A percentile compares a stretch with the other conserved stretches of the same genome.
phyloP scores from a whole-genome alignment of 2,113 vertebrate species.

The Carollia perspicillata region DNA sequence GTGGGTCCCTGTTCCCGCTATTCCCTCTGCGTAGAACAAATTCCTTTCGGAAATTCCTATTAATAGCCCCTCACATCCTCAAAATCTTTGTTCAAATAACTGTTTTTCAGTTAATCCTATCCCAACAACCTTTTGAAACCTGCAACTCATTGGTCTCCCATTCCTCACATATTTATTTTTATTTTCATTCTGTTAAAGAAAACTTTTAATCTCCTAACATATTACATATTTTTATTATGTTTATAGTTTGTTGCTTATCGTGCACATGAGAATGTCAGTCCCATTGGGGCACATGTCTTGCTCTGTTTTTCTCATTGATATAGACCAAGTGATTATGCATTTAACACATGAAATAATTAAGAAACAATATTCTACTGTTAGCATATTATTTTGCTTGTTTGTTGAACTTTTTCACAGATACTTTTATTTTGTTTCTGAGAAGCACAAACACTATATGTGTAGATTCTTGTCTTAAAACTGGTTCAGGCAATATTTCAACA shows the following conservation, averaged over 20 bases:
- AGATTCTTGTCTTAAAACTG: not conserved
- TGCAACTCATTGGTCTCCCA: not conserved
- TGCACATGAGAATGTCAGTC: not conserved
- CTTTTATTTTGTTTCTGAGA: not conserved
- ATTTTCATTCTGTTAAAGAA: not conserved
- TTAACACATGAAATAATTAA: not conserved
- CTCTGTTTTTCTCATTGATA: not conserved
- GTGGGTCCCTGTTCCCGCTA: not conserved
- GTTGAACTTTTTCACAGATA: not conserved
- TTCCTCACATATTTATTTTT: not conserved
- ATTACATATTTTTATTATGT: not conserved
- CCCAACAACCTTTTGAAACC: not conserved
- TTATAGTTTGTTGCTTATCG: not conserved
- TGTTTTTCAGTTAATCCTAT: not conserved
- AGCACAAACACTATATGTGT: not conserved
- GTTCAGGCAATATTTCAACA: not conserved
- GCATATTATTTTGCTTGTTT: not conserved
- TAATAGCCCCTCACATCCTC: not conserved
- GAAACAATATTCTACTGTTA: not conserved
- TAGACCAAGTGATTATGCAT: not conserved
- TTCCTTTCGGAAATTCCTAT: not conserved
- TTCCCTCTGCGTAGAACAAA: not conserved
- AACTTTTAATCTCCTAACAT: not conserved
- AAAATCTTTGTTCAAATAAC: not conserved
- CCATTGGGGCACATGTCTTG: not conserved